phyloP scores from a whole-genome alignment of 2,113 vertebrate genomes.

The Chamaetylas fuelleborni region DNA sequence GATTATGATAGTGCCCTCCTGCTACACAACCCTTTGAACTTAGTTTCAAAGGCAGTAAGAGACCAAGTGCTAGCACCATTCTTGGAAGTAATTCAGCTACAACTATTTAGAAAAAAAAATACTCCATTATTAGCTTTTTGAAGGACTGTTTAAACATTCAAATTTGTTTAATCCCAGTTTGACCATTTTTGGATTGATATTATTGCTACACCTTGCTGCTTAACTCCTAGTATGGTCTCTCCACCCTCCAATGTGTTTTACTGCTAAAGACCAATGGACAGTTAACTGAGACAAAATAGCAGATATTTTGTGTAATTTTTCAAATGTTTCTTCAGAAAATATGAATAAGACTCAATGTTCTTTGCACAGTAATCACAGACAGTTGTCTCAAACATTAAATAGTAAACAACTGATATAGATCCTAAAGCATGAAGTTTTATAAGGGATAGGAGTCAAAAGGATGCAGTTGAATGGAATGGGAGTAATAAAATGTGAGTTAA shows the following conservation, averaged over 20 bases:
- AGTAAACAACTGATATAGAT: not conserved
- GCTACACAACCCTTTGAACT: not conserved
- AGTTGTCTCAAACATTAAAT: not conserved
- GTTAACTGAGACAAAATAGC: not conserved
- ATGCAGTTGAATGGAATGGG: not conserved
- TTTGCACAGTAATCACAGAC: not conserved
- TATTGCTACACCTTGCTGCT: not conserved
- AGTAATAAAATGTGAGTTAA: not conserved
- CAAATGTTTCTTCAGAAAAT: not conserved
- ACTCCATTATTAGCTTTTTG: not conserved
- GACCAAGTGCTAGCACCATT: accelerated
- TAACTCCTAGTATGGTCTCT: not conserved
- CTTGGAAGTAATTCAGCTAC: not conserved
- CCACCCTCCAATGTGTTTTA: not conserved
- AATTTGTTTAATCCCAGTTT: not conserved
- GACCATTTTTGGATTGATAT: not conserved
- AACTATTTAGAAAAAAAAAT: not conserved
- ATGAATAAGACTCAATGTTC: not conserved
- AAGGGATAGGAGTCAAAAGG: not conserved
- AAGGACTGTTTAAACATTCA: not conserved
- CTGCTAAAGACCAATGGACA: not conserved
- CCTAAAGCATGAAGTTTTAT: not conserved
- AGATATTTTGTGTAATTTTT: not conserved
- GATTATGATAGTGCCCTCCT: not conserved
- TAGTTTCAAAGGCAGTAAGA: not conserved